These are phyloP conservation scores for Rhinopomastus cyanomelas DNA, from an alignment of 2,113 vertebrate species.

Conservation along the genomic window DNA sequence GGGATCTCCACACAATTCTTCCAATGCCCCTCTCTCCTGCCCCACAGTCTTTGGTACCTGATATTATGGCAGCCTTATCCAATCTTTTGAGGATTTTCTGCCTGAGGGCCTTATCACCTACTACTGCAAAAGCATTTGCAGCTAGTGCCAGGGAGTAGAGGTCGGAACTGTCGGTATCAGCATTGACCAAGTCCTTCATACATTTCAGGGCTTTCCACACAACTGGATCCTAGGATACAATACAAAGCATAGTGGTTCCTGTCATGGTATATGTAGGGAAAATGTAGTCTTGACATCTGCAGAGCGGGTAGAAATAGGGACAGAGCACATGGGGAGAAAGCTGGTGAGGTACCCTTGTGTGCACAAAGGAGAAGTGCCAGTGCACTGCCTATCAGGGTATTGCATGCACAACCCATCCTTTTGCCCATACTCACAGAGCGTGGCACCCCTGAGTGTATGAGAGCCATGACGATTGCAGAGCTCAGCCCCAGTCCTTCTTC, in stretches of 20 bases:
- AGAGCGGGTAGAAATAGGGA: not conserved
- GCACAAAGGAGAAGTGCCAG: not conserved
- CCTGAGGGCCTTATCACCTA: constrained; percentile 49
- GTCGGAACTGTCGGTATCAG: not conserved
- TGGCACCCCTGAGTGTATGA: constrained; percentile 2
- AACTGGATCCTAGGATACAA: constrained; percentile 48
- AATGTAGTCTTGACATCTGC: not conserved
- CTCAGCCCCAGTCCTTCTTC: constrained; percentile 56
- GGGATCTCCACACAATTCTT: not conserved
- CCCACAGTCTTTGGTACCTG: constrained; percentile 25
- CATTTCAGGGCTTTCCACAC: constrained; percentile 66
- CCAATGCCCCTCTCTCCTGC: not conserved
- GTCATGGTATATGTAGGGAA: not conserved
- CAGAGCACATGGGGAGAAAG: not conserved
- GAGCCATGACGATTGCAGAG: constrained; percentile 13
- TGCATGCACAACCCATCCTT: accelerated
- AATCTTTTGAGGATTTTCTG: constrained; percentile 48
- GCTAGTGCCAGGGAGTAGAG: constrained; percentile 70
- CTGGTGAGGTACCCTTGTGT: accelerated
- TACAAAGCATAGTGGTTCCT: accelerated
- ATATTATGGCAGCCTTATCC: constrained; percentile 33
- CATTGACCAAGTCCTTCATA: constrained; percentile 33
- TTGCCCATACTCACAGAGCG: not conserved
- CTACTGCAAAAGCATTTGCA: constrained; percentile 65
- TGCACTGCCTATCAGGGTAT: accelerated